Percentiles rank a stretch among this genome's conserved stretches.
Evolutionary conservation across 2,888 invertebrate genomes (phyloP).

Genomic region (Drosophila suboccidentalis): DNA sequence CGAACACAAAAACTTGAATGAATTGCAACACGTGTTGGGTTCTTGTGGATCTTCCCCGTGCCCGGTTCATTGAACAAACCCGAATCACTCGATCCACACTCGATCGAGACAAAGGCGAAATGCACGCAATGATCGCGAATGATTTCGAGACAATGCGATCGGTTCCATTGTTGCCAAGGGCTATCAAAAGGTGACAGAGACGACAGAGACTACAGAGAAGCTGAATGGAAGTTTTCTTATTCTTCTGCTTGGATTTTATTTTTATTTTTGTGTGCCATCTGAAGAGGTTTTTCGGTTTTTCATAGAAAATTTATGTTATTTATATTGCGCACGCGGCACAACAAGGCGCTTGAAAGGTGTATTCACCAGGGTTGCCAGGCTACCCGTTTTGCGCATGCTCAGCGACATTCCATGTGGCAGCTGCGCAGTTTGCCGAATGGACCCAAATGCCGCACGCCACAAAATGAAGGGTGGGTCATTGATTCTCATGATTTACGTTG

Average conservation of each 20-base stretch:
- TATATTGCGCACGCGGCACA: constrained; percentile 59
- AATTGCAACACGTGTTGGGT: constrained; percentile 75
- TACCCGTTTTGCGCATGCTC: constrained; percentile 40
- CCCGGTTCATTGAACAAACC: constrained; percentile 65
- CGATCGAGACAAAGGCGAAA: constrained; percentile 54
- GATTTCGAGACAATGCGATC: constrained; percentile 65
- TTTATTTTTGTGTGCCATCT: constrained; percentile 29
- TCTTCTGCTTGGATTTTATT: constrained; percentile 7
- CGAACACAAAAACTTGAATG: constrained; percentile 62
- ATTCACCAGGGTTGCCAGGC: constrained; percentile 42
- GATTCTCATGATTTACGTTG: constrained; percentile 48
- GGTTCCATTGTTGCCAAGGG: constrained; percentile 58
- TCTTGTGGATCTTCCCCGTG: constrained; percentile 46
- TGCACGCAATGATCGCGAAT: constrained; percentile 66
- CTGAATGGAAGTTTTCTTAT: constrained; percentile 72
- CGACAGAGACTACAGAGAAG: constrained; percentile 15
- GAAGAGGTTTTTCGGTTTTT: constrained; percentile 59
- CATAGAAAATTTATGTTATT: constrained; percentile 65
- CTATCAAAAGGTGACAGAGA: constrained; percentile 50
- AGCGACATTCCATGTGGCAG: constrained; percentile 46
- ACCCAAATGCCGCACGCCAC: constrained; percentile 51
- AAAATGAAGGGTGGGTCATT: constrained; percentile 49
- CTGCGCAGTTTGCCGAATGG: constrained; percentile 65
- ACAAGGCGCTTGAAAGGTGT: constrained; percentile 50
- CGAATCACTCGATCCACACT: constrained; percentile 42